Evolutionary conservation across 2,797 vertebrate species (phyloP), one percentile per base, ranked within the genome.

Genomic region (Tachyglossus aculeatus): DNA sequence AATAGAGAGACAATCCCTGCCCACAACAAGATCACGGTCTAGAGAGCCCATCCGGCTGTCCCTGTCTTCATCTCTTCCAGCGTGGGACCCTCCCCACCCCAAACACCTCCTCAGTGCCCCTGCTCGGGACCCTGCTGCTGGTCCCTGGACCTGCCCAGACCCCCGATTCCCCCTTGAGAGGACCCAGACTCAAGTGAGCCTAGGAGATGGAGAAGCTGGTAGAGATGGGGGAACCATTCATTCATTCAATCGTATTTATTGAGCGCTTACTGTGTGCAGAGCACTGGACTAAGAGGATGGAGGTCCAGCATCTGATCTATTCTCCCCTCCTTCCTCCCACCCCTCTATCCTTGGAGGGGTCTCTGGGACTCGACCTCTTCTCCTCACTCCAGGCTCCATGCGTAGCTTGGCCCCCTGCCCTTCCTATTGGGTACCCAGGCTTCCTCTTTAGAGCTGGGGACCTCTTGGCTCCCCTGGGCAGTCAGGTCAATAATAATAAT

Each of bases 281-380:
- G n/a, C n/a, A n/a, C n/a, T n/a, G n/a, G n/a, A n/a, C n/a, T n/a
- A n/a, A n/a, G n/a, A n/a, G n/a, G n/a, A n/a, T n/a, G n/a, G n/a
- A 13, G 19, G 18, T 36, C 19, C 24, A 31, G 22, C 16, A 4
- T 33, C 15, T 33, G 7, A 22, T 12, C 19, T 6, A 37, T 36
- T 43, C n/a, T 60, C 33, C 38, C 48, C 29, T n/a, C 29, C 7
- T 44, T 56, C 27, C 38, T 9, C 40, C 21, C 8, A 38, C 36
- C 33, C 39, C n/a, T 59, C 2, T 27, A n/a, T 10, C 37, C 19
- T 67, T 95, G 94, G 70, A 92, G 94, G 32, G n/a, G n/a, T n/a
- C n/a, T 6, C 15, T 21, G 11, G 24, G 24, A 21, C 5, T 43
- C 18, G n/a, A 22, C 24, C 32, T 47, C n/a, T 33, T 59, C 7